Conservation (phyloP, 2,888 invertebrate species). For the Dorcus parallelipipedus region DNA sequence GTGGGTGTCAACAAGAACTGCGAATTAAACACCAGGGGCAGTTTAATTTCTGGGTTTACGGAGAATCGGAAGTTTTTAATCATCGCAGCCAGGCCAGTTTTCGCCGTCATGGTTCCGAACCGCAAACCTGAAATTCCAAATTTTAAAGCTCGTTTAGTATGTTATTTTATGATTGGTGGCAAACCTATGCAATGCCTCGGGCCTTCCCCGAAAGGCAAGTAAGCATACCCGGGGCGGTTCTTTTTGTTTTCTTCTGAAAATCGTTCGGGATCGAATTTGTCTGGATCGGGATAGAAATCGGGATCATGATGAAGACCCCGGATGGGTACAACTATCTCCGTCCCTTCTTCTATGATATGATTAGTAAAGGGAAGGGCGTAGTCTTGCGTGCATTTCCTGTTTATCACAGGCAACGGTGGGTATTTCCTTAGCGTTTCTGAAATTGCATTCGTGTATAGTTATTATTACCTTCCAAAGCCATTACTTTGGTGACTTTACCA, state of each 20-base stretch:
- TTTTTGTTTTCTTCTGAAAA: conserved; percentile 52
- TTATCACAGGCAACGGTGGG: conserved; percentile 54
- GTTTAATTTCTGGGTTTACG: conserved; percentile 16
- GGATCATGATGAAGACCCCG: conserved; percentile 58
- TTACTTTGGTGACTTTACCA: conserved; percentile 25
- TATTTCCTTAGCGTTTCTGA: conserved; percentile 59
- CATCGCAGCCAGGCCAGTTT: conserved; percentile 28
- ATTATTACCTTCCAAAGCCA: background rate
- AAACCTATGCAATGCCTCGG: conserved; percentile 57
- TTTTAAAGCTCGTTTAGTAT: background rate
- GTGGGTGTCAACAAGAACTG: conserved; percentile 18
- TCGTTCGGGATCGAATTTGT: conserved; percentile 56
- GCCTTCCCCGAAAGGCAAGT: conserved; percentile 58
- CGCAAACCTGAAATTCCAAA: conserved; percentile 28
- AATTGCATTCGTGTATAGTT: background rate
- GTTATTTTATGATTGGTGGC: background rate
- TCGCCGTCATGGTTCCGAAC: conserved; percentile 34
- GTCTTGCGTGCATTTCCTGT: conserved; percentile 52
- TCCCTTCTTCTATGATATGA: conserved; percentile 52
- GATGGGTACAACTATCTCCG: conserved; percentile 54
- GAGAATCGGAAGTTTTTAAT: conserved; percentile 28
- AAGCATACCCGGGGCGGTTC: conserved; percentile 49
- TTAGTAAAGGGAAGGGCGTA: conserved; percentile 53
- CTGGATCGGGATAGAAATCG: conserved; percentile 56
- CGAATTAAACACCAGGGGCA: conserved; percentile 17